Base-by-base conservation (phyloP, 2,888 invertebrate species). In the Eristalis arbustorum region DNA sequence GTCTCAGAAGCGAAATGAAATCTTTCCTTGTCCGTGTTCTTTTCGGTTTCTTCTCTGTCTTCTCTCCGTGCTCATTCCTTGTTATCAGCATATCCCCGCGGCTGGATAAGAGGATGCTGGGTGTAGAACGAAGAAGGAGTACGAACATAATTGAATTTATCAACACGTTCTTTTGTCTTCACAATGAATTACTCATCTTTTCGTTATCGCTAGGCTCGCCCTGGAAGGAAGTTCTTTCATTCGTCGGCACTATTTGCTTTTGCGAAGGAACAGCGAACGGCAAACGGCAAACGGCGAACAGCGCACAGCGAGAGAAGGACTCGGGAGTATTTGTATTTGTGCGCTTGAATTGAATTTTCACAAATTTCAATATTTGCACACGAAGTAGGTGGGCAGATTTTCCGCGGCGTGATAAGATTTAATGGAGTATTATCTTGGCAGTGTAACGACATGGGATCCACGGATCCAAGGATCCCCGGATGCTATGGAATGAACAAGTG, bases 101-200 rank as follows among this genome's bases (percentile, higher is more conserved):
- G 83, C 87, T 37, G 78, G 78, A 82, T 85, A 78, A 71, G 71
- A 57, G 59, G 37, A 63, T 63, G 42, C 8, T 49, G 18, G 49
- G 49, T 49, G 49, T 8, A 3, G 49, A 49, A n/a, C 49, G 18
- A 5, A n/a, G 49, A 49, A 49, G 49, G 18, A 49, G 49, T 49
- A 63, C 73, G 75, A 87, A 79, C 67, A 87, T 87, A 87, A 87
- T 87, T 87, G 87, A 87, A 87, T 87, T 87, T 87, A 87, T 87
- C 87, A 87, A 87, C 87, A 87, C 87, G 83, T 87, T 83, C 75
- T 83, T 83, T 87, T 87, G 87, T 83, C 87, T 87, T 87, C 83
- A 78, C 87, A 83, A 87, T 83, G 83, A 87, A 87, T 87, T 83
- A 87, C 87, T 87, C 87, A 87, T 87, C 78, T 87, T 87, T 76